These are phyloP conservation scores for Oxygymnocypris stewartii DNA, from an alignment of 2,113 vertebrate genomes.

Conservation along the genomic window DNA sequence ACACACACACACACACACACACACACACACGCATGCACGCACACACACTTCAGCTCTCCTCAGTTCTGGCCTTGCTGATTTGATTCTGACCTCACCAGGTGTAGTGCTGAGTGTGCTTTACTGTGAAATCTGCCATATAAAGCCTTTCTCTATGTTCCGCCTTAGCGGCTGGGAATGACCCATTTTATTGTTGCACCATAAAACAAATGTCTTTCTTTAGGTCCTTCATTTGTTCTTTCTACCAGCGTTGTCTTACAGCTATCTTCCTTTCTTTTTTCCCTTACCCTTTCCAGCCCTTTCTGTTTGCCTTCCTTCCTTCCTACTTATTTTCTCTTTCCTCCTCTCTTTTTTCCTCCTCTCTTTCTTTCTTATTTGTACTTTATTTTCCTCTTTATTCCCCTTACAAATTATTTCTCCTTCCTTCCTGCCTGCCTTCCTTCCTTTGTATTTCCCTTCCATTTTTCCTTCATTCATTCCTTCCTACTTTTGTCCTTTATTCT, in stretches of 20 bases:
- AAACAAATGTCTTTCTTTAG: slow-evolving; percentile 8
- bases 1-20: background rate
- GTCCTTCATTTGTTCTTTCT: background rate
- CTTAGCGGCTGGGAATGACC: slow-evolving; percentile 26
- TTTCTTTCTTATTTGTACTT: background rate
- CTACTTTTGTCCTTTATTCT: no score
- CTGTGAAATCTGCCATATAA: slow-evolving; percentile 27
- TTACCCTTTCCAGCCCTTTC: background rate
- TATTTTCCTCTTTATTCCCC: background rate
- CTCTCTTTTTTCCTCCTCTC: no score
- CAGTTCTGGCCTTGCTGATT: background rate
- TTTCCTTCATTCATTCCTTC: background rate
- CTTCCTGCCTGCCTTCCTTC: background rate
- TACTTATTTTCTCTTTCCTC: background rate
- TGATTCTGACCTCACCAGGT: slow-evolving; percentile 18
- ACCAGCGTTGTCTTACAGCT: background rate
- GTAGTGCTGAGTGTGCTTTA: slow-evolving; percentile 35
- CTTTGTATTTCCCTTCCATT: no score
- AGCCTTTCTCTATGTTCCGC: slow-evolving; percentile 4
- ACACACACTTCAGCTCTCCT: no score
- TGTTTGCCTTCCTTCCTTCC: background rate
- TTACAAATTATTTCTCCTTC: background rate
- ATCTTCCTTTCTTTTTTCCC: background rate
- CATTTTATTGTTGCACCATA: slow-evolving; percentile 11
- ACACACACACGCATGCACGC: background rate